Evolutionary conservation across 2,888 invertebrate species (phyloP), one percentile per base, ranked within the genome.

Genomic region (Luffia ferchaultella): DNA sequence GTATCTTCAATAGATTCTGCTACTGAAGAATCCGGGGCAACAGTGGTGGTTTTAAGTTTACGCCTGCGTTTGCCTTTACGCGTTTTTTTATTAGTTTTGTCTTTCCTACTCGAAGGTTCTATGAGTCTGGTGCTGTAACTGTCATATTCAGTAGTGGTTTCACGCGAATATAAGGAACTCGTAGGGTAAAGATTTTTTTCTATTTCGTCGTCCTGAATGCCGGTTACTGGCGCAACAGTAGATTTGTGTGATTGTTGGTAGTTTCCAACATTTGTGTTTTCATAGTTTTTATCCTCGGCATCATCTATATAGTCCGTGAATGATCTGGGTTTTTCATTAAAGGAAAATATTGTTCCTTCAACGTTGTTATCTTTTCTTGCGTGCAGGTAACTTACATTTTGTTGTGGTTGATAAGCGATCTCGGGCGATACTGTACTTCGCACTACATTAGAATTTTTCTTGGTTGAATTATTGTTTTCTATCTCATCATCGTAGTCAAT

Each of bases 1-100:
- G 48, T 52, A 16, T 53, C 51, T 48, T 50, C 57, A 1, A 60
- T 58, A 1, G 67, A 64, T 46, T 65, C 66, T 2, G 63, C 63
- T 7, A 61, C 63, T 15, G 41, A 55, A 1, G 69, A 64, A 48
- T 68, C 64, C 2, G 59, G 50, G 19, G 58, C 58, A 9, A 57
- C 48, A 18, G 60, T 51, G 0, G 59, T 43, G 16, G 15, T 49
- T 20, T 19, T n/a, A 2, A 5, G 20, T 43, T 49, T 49, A 18
- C 43, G 18, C 16, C 43, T 42, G 9, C 43, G 49, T 17, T 49
- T 49, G 17, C n/a, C n/a, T 20, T 20, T 49, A 20, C 43, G 30
- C 3, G 30, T 30, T 30, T 30, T 30, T 12, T 30, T 30, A 12
- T 30, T 30, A 3, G 30, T 3, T 7, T 30, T 30, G 12, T 30